Evolutionary conservation across 2,888 invertebrate genomes (phyloP), one percentile per base, ranked within the genome.

Genomic region (Drosophila neonasuta): DNA sequence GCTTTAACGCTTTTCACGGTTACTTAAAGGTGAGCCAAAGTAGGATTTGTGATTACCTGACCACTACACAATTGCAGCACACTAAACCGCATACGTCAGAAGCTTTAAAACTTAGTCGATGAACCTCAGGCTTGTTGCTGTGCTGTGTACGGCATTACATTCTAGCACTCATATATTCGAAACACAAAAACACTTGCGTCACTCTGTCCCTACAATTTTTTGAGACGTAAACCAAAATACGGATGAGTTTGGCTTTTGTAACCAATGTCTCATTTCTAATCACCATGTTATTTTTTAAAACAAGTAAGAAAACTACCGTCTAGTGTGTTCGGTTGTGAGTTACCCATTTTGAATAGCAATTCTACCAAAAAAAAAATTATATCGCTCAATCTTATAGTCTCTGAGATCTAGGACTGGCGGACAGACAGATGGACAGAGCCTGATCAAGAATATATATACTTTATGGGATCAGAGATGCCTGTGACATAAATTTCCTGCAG

Each of bases 21-120:
- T 83, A 82, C 59, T 87, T 82, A 87, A 82, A 82, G 82, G 82
- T 82, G 82, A 82, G 65, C 49, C 62, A 17, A 36, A 48, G 50
- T 39, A 54, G 32, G 13, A n/a, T 55, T 42, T 13, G 20, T 36
- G 55, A 59, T 64, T 45, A 63, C 29, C 24, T 20, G 45, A 24
- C 20, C 10, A n/a, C 55, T 24, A 13, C 20, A 29, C 7, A 2
- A 55, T 13, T 13, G 13, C 45, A 56, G 42, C 42, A 54, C 54
- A 17, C 20, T n/a, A 54, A 17, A 20, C 9, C 32, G 24, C 54
- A 58, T 55, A 61, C 74, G 48, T 71, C 75, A 70, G 55, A 17
- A 34, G 15, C n/a, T 48, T 17, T 32, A 24, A 39, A 51, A 57
- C 15, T 44, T 51, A 54, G 46, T 36, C 55, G 41, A 48, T 71